Base-by-base conservation (phyloP, 2,113 vertebrate genomes). In the Mobula hypostoma region DNA sequence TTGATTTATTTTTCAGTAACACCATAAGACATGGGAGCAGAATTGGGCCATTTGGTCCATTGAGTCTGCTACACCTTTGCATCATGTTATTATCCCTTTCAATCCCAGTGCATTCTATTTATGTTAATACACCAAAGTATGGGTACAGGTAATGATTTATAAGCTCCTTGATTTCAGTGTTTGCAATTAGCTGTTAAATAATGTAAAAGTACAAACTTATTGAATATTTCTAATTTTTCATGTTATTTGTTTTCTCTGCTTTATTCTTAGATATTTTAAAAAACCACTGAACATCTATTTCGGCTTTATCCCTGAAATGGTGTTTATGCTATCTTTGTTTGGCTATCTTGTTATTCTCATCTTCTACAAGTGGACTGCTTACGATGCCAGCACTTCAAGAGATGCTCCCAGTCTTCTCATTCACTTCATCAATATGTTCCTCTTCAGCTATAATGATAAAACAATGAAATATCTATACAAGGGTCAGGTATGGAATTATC, bases 391-490 rank as follows among this genome's bases (percentile, higher is more conserved):
- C 56, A 98, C 95, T 0, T 99, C 99, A 1, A 97, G 94, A 95
- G 96, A 97, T 0, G 98, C 99, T 1, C 99, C 99, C 0, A 99
- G 99, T 95, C 97, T 99, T 90, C 97, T 99, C 95, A 99, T 99
- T 76, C 97, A 99, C 95, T 99, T 99, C 94, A 99, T 99, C 95
- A 99, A 99, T 96, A 99, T 99, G 99, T 99, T 98, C 95, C 97
- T 99, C 72, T 99, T 99, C 96, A 98, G 96, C 95, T 99, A 99
- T 94, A 95, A 83, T 0, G 98, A 99, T 94, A 95, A 97, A 77
- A 97, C 94, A 61, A 96, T 94, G 94, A 96, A 97, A 36, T 97
- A 97, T 94, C 97, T 99, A 11, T 99, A 99, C 94, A 97, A 95
- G n/a, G 99, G 99, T 94, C 99, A 99, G 98, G 99, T 99, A 68